phyloP scores from a whole-genome alignment of 2,797 vertebrate genomes.

The Cirrhinus molitorella region DNA sequence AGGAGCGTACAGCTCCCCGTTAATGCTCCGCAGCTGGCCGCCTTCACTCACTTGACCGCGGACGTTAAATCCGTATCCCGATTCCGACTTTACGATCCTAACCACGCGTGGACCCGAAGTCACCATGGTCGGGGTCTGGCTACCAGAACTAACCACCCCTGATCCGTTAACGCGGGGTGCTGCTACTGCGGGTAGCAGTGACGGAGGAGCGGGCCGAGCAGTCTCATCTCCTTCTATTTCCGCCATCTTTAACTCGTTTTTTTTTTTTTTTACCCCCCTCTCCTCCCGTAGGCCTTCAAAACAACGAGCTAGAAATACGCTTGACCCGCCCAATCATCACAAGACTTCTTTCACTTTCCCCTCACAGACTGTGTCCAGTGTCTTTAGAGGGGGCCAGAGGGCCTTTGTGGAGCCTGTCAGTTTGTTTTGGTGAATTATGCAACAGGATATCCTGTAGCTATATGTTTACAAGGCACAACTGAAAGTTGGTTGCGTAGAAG shows the following conservation, averaged over 20 bases:
- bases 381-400: neutral
- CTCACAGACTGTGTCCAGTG: constrained; percentile 11
- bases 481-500: neutral
- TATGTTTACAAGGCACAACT: neutral
- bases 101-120: constrained; percentile 88
- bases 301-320: constrained; percentile 70
- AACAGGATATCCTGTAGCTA: neutral
- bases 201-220: constrained; percentile 71
- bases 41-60: constrained; percentile 98
- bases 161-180: constrained; percentile 80
- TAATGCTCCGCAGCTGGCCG: constrained; percentile 96
- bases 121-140: constrained; percentile 69
- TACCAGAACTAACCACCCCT: constrained; percentile 71
- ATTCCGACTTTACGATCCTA: constrained; percentile 94
- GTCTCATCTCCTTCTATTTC: constrained; percentile 88
- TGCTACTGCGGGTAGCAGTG: constrained; percentile 57
- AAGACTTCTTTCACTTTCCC: constrained; percentile 63
- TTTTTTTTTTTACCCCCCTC: constrained; percentile 67
- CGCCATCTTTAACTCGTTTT: constrained; percentile 87
- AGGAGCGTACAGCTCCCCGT: constrained; percentile 96
- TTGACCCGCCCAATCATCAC: constrained; percentile 75
- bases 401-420: neutral
- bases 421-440: neutral
- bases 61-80: constrained; percentile 96
- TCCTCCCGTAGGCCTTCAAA: constrained; percentile 68